Evolutionary conservation across 2,888 invertebrate species (phyloP).

Genomic region (Trissolcus brochymenae): DNA sequence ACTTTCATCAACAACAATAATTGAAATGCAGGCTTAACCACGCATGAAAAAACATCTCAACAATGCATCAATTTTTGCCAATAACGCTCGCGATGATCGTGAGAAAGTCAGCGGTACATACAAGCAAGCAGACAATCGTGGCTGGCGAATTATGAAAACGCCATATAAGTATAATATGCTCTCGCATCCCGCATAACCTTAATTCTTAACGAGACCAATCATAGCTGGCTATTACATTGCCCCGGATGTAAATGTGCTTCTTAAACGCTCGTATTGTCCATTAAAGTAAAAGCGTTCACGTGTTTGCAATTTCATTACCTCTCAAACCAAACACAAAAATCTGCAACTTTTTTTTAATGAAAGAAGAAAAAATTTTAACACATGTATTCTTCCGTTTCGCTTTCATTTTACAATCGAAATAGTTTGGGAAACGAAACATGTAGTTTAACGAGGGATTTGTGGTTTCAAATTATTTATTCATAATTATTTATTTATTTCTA

Average conservation of each 20-base stretch:
- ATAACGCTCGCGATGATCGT: slow-evolving; percentile 21
- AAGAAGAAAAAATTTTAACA: too few species aligned
- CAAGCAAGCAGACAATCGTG: slow-evolving; percentile 6
- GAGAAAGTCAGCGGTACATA: slow-evolving; percentile 8
- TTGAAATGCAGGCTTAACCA: slow-evolving; percentile 11
- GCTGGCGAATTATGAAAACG: slow-evolving; percentile 14
- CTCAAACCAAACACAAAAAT: too few species aligned
- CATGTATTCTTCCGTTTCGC: too few species aligned
- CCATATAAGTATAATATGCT: slow-evolving; percentile 13
- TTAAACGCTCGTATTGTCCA: slow-evolving; percentile 12
- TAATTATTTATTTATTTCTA: too few species aligned
- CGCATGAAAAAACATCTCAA: slow-evolving; percentile 16
- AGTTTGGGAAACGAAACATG: too few species aligned
- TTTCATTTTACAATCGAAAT: too few species aligned
- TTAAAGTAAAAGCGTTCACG: slow-evolving; percentile 22
- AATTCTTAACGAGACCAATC: slow-evolving; percentile 18
- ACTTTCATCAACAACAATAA: slow-evolving; percentile 32
- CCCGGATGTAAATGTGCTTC: slow-evolving; percentile 15
- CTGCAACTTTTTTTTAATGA: too few species aligned
- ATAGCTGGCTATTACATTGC: slow-evolving; percentile 18
- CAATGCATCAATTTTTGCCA: slow-evolving; percentile 25
- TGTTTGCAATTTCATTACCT: neutral
- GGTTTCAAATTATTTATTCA: too few species aligned
- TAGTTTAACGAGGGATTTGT: too few species aligned
- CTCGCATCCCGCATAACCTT: slow-evolving; percentile 20